These are phyloP conservation scores for Aspidiotus destructor DNA, from an alignment of 2,888 invertebrate genomes.

Conservation along the genomic window DNA sequence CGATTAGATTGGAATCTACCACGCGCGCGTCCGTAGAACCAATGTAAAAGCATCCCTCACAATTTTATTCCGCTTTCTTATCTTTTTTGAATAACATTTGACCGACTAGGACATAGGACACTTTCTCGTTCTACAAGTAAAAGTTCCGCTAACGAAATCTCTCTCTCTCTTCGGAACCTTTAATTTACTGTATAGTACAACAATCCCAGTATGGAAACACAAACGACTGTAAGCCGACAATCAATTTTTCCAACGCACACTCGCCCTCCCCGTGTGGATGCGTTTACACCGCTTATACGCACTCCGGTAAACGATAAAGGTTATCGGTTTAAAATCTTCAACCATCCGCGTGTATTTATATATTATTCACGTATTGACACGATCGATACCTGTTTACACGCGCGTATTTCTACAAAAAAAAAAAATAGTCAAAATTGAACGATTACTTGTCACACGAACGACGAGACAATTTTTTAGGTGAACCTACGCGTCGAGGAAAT, in stretches of 20 bases:
- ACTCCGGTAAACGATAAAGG: no score
- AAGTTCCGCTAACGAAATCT: background rate
- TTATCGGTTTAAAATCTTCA: background rate
- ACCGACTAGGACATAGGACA: no score
- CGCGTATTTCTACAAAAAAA: slow-evolving; percentile 7
- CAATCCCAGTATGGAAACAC: background rate
- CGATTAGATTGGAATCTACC: no score
- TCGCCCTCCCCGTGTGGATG: no score
- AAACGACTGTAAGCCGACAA: background rate
- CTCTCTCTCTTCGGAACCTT: background rate
- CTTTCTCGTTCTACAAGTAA: no score
- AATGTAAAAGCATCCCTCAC: no score
- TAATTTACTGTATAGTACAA: background rate
- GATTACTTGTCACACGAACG: slow-evolving; percentile 2
- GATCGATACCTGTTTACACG: slow-evolving; percentile 14
- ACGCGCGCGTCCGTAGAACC: no score
- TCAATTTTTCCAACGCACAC: no score
- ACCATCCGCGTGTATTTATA: background rate
- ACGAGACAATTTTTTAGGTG: background rate
- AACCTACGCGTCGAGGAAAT: slow-evolving; percentile 13
- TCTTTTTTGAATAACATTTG: no score
- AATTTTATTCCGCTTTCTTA: no score
- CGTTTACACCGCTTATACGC: no score
- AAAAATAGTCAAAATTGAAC: slow-evolving; percentile 5
- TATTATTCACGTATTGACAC: slow-evolving; percentile 13